Percentiles rank a stretch among this genome's conserved stretches.
Conservation (phyloP, 37 sponge, comb jelly and placozoan genomes). For the Eunapius fragilis region DNA sequence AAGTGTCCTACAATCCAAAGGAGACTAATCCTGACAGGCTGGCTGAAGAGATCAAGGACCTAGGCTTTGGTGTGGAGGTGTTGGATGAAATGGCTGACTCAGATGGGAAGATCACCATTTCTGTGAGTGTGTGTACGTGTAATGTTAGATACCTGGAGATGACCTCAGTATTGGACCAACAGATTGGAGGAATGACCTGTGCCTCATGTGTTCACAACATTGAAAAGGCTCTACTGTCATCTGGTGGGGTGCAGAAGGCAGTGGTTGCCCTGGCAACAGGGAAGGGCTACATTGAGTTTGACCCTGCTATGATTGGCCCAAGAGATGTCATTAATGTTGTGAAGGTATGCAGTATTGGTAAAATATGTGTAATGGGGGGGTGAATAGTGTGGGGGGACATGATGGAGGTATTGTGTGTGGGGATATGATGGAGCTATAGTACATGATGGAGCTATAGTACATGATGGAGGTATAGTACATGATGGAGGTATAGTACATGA, state of each 20-base stretch:
- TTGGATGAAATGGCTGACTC: neutral
- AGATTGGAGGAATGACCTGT: conserved; percentile 97
- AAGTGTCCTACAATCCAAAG: conserved; percentile 39
- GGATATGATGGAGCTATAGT: no score
- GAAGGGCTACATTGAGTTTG: conserved; percentile 85
- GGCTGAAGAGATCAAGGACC: conserved; percentile 29
- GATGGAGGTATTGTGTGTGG: neutral
- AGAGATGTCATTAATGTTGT: conserved; percentile 85
- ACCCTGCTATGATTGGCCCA: conserved; percentile 81
- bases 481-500: no score
- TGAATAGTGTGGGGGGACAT: neutral
- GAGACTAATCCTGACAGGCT: conserved; percentile 27
- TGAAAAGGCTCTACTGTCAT: conserved; percentile 72
- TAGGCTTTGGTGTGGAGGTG: conserved; percentile 46
- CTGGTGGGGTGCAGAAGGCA: conserved; percentile 69
- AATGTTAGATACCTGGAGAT: no score
- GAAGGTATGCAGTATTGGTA: conserved; percentile 34
- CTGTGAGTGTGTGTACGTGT: neutral
- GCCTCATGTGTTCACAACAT: conserved; percentile 94
- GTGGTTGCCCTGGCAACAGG: conserved; percentile 81
- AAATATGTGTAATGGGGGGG: no score
- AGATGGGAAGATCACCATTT: neutral
- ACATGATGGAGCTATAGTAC: no score
- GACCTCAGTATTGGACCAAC: neutral
- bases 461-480: no score